phyloP scores from a whole-genome alignment of 2,888 invertebrate genomes.

The Slavum lentiscoides region DNA sequence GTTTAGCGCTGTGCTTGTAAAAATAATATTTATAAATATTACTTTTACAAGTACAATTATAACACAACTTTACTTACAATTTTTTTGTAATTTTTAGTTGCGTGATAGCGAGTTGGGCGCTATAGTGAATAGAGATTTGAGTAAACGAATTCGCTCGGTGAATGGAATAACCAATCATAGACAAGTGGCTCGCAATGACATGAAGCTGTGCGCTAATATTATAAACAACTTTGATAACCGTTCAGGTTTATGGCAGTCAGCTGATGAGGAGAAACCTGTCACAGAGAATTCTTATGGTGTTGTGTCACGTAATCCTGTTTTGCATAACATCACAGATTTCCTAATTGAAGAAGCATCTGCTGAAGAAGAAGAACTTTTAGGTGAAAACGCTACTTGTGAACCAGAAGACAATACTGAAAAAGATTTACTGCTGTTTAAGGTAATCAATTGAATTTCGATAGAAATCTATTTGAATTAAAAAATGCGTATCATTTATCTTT shows the following conservation, averaged over 20 bases:
- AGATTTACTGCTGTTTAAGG: constrained; percentile 56
- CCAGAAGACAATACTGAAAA: constrained; percentile 59
- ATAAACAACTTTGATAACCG: constrained; percentile 79
- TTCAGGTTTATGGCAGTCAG: constrained; percentile 53
- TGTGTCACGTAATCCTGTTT: constrained; percentile 85
- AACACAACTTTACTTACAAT: constrained; percentile 29
- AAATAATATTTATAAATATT: not conserved
- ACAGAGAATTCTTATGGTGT: constrained; percentile 67
- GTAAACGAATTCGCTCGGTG: constrained; percentile 87
- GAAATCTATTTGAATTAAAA: no score
- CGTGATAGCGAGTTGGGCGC: constrained; percentile 91
- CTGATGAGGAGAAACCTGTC: constrained; percentile 18
- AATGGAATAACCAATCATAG: constrained; percentile 89
- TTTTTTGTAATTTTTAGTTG: constrained; percentile 65
- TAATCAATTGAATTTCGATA: constrained; percentile 26
- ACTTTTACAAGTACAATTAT: not conserved
- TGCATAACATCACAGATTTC: constrained; percentile 96
- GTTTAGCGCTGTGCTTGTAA: not conserved
- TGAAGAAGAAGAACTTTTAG: constrained; percentile 93
- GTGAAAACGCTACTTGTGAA: constrained; percentile 63
- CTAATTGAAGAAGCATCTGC: constrained; percentile 97
- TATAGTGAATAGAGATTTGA: constrained; percentile 94
- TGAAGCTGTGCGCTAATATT: constrained; percentile 88
- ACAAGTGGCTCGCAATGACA: constrained; percentile 85
- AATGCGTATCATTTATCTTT: not conserved